Evolutionary conservation across 2,888 invertebrate species (phyloP), one percentile per base, ranked within the genome.

Genomic region (Hydroisotoma schaefferi): DNA sequence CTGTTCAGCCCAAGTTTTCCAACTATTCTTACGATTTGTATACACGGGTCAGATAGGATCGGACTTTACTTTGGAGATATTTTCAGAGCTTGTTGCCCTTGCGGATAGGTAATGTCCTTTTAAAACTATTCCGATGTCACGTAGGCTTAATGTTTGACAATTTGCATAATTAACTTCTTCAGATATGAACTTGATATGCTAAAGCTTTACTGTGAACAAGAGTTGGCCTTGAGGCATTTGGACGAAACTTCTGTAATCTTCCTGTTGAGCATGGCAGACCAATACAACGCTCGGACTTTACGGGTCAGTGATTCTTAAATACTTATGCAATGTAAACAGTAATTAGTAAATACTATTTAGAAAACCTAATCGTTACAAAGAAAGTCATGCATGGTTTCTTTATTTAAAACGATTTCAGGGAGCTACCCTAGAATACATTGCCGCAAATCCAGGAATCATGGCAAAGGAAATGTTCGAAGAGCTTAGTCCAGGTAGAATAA

Each of bases 181-280:
- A 69, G 81, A 53, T 83, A 82, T 69, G 81, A 83, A 69, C 78
- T 85, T 63, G 85, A 85, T 74, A 79, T 82, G 46, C 76, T 86
- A 57, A 85, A 85, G 74, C 80, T 81, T 66, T 77, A 82, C 23
- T 85, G 85, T 76, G 86, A 86, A 75, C 81, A 81, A 65, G 80
- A 81, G 10, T 75, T 86, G 33, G 81, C 82, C 68, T 75, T 79
- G 6, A 59, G 64, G 25, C 81, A 82, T 72, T 80, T 85, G 56
- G 84, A 85, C 74, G 81, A 82, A 58, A 84, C 85, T 56, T 82
- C 83, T 2, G 84, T 83, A 1, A 77, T 85, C 48, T 85, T 83
- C 74, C 80, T 85, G 52, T 77, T 85, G 49, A 82, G 83, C 67
- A 81, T 86, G 74, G 84, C 85, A 2, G 85, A 86, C 76, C 85